A percentile compares a stretch with the other conserved stretches of the same genome.
phyloP scores from a whole-genome alignment of 2,888 invertebrate species.

The Andrena dorsata region DNA sequence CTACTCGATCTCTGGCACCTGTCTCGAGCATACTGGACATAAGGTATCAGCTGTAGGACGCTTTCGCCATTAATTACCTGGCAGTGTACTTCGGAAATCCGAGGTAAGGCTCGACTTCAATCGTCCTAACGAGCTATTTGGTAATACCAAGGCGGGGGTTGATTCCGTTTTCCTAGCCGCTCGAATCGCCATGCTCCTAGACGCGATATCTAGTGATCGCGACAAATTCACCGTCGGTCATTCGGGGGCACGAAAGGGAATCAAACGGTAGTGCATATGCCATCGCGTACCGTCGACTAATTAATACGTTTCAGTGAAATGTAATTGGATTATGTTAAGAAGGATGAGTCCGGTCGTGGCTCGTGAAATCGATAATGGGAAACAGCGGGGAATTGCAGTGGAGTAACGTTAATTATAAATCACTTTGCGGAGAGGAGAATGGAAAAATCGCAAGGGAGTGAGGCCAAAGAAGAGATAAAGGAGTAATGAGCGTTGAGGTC shows the following conservation, averaged over 20 bases:
- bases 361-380: conserved; percentile 35
- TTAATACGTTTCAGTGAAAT: conserved; percentile 31
- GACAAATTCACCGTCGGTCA: conserved; percentile 24
- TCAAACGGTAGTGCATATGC: conserved; percentile 15
- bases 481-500: conserved; percentile 59
- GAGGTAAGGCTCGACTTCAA: conserved; percentile 55
- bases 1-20: conserved; percentile 65
- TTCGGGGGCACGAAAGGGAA: background rate
- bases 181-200: conserved; percentile 1
- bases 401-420: conserved; percentile 34
- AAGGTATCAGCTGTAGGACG: conserved; percentile 59
- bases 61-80: conserved; percentile 69
- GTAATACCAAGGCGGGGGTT: conserved; percentile 36
- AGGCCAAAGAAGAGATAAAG: conserved; percentile 36
- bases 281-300: conserved; percentile 28
- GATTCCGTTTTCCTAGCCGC: conserved; percentile 45
- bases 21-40: conserved; percentile 56
- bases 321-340: conserved; percentile 56
- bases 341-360: conserved; percentile 9
- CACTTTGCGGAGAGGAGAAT: conserved; percentile 1
- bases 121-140: conserved; percentile 64
- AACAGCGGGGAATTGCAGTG: conserved; percentile 4
- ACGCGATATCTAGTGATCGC: background rate
- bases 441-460: background rate
- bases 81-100: conserved; percentile 58